Evolutionary conservation across 2,113 vertebrate genomes (phyloP), one percentile per base, ranked within the genome.

Genomic region (Ophthalmolycus amberensis): DNA sequence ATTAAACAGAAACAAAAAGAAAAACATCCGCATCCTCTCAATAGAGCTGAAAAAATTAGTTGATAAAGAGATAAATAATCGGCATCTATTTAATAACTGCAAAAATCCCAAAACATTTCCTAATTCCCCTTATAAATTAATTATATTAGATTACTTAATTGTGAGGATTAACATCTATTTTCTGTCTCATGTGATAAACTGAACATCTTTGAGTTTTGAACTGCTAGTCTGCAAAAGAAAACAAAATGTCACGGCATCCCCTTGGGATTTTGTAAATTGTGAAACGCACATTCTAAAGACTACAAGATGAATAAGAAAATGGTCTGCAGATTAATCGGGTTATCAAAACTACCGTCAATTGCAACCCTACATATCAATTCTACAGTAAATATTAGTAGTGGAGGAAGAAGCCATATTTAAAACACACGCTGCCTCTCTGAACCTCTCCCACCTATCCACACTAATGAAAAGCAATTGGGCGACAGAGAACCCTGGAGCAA

Each of bases 401-500:
- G 16, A 71, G 5, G 37, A 58, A 50, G 48, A 38, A 72, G n/a
- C 3, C 27, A 69, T 56, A 74, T 75, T 70, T 58, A 34, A 62
- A 38, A 38, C 64, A 52, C 65, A 79, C 14, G 20, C 58, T 48
- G 44, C 56, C 40, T 65, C 67, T 48, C 44, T 84, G 66, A 66
- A 60, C 71, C 78, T 78, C 85, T 85, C 27, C 50, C 66, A 76
- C 77, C 70, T 76, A 66, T 71, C 85, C 56, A 86, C 77, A 65
- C 82, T 89, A 91, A 92, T 91, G 88, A 91, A 91, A 71, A 85
- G 80, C 71, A 90, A 87, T 64, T 81, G 78, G 78, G 87, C 48
- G 48, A 82, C 63, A 85, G 78, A 86, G 76, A 79, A 71, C 65
- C 84, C 85, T 38, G 75, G 70, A 88, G 88, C 88, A 59, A 44